Conservation (phyloP, 2,888 invertebrate species). For the Gandaritis pyraliata region DNA sequence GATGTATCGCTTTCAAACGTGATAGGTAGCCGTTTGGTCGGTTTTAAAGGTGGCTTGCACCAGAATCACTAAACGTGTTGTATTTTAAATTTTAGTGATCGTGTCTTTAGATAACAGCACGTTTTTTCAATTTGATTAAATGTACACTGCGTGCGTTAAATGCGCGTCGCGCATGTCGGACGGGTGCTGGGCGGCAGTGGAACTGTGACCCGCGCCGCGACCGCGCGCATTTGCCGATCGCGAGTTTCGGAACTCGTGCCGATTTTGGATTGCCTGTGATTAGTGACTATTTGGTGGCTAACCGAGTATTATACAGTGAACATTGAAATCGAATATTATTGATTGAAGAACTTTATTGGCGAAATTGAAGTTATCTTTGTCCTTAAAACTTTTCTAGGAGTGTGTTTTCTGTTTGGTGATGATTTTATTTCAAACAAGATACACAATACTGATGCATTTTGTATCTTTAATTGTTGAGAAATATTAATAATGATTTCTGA, state of each 20-base stretch:
- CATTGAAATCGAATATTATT: not conserved
- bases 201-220: conserved; percentile 65
- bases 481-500: too few species aligned
- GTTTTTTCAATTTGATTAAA: conserved; percentile 7
- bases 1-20: too few species aligned
- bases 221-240: conserved; percentile 57
- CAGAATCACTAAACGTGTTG: too few species aligned
- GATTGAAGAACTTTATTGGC: not conserved
- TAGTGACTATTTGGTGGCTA: conserved; percentile 45
- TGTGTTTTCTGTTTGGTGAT: not conserved
- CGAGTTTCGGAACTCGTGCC: conserved; percentile 44
- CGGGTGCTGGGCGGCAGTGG: conserved; percentile 65
- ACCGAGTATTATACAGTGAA: conserved; percentile 7
- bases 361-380: not conserved
- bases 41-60: too few species aligned
- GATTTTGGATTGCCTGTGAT: conserved; percentile 54
- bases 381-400: conserved; percentile 12
- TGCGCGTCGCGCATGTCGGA: conserved; percentile 56
- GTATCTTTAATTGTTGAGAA: not conserved
- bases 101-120: not conserved
- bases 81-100: not conserved
- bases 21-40: too few species aligned
- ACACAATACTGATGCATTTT: not conserved
- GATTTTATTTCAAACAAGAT: not conserved
- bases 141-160: conserved; percentile 42